Conservation (phyloP, 2,797 vertebrate genomes). For the Clamator glandarius region DNA sequence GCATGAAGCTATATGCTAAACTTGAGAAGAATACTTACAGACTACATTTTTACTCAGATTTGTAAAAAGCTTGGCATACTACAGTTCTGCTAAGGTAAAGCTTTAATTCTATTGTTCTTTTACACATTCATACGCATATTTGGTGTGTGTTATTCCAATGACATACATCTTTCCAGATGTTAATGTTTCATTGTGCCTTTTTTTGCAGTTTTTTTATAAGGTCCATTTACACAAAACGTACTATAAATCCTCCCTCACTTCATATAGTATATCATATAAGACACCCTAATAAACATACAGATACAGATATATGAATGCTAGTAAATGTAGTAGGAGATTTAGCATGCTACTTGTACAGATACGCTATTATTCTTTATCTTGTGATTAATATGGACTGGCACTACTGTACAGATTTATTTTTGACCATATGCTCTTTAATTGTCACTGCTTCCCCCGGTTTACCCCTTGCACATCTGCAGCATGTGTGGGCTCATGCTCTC, state of each 20-base stretch:
- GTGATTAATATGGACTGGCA: conserved; percentile 75
- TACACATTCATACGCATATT: neutral
- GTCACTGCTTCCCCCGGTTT: conserved; percentile 55
- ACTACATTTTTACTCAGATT: neutral
- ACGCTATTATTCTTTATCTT: conserved; percentile 73
- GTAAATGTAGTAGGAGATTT: conserved; percentile 69
- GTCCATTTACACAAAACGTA: conserved; percentile 58
- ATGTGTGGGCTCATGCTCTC: neutral
- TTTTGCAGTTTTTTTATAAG: conserved; percentile 67
- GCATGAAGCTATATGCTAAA: neutral
- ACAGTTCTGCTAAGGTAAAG: neutral
- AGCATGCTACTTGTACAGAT: conserved; percentile 63
- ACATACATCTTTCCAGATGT: conserved; percentile 80
- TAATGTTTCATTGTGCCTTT: conserved; percentile 63
- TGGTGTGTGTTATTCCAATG: conserved; percentile 39
- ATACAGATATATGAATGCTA: conserved; percentile 66
- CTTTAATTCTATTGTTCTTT: conserved; percentile 10
- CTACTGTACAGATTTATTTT: conserved; percentile 80
- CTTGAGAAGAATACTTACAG: neutral
- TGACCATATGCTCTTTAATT: conserved; percentile 80
- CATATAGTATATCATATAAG: conserved; percentile 53
- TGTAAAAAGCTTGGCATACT: neutral
- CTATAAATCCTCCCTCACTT: conserved; percentile 72
- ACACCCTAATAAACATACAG: conserved; percentile 57
- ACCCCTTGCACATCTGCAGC: conserved; percentile 68